Evolutionary conservation across 2,797 vertebrate species (phyloP).

Genomic region (Sus cebifrons): DNA sequence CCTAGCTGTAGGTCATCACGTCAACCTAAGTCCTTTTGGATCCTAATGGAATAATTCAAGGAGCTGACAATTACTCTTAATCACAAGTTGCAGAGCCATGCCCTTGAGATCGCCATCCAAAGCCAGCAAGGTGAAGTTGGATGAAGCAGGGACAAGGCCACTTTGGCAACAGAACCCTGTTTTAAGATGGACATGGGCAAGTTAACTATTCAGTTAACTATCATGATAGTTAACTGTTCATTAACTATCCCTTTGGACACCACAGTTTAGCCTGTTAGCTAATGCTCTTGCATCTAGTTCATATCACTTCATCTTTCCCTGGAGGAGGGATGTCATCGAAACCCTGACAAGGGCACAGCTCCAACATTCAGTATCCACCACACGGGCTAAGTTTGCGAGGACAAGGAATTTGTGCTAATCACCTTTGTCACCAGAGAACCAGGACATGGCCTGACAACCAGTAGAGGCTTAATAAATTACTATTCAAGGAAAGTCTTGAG

Average conservation of each 20-base stretch:
- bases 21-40: not conserved
- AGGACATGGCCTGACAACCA: not conserved
- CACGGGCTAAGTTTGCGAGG: not conserved
- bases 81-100: not conserved
- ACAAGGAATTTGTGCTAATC: not conserved
- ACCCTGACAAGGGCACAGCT: not conserved
- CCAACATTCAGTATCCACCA: not conserved
- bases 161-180: not conserved
- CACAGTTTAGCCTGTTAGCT: not conserved
- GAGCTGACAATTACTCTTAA: not conserved
- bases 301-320: not conserved
- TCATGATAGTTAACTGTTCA: too few relatives aligned
- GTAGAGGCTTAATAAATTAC: conserved; percentile 25
- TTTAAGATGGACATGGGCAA: not conserved
- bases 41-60: not conserved
- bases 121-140: not conserved
- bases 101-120: not conserved
- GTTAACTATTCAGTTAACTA: not conserved
- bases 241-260: not conserved
- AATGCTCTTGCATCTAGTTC: not conserved
- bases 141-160: not conserved
- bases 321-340: not conserved
- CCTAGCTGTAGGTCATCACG: not conserved
- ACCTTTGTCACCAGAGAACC: not conserved
- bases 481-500: not conserved